phyloP scores from a whole-genome alignment of 2,797 vertebrate species.

The Eremophila alpestris region DNA sequence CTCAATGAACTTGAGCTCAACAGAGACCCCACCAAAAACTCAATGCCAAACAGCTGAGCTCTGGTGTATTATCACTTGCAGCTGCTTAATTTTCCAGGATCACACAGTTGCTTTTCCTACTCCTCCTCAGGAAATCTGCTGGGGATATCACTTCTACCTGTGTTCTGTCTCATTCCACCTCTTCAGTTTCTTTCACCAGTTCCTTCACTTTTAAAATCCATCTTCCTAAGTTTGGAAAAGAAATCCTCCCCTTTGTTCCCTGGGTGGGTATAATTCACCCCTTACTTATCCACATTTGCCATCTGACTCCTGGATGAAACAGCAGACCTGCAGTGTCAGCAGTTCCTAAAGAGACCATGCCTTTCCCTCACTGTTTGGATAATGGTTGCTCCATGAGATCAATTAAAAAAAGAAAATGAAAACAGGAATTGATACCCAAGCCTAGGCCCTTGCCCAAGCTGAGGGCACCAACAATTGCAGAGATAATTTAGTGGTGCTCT shows the following conservation, averaged over 20 bases:
- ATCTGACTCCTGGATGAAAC: not conserved
- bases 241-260: not conserved
- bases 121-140: not conserved
- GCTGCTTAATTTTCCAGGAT: not conserved
- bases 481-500: conserved; percentile 34
- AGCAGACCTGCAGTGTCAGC: conserved; percentile 18
- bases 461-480: conserved; percentile 29
- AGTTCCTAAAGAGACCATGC: conserved; percentile 16
- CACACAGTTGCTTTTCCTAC: not conserved
- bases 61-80: not conserved
- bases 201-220: not conserved
- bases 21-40: not conserved
- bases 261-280: conserved; percentile 16
- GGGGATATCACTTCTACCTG: not conserved
- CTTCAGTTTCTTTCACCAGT: not conserved
- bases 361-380: conserved; percentile 21
- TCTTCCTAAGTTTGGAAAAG: not conserved
- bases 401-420: conserved; percentile 54
- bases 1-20: not conserved
- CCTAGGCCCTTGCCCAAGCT: not conserved
- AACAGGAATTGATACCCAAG: conserved; percentile 31
- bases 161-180: not conserved
- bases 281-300: not conserved
- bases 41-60: not conserved
- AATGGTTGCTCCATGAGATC: conserved; percentile 10